Percentiles rank a stretch among this genome's conserved stretches.
Conservation (phyloP, 2,888 invertebrate genomes). For the Chaetogeoica ovagalla region DNA sequence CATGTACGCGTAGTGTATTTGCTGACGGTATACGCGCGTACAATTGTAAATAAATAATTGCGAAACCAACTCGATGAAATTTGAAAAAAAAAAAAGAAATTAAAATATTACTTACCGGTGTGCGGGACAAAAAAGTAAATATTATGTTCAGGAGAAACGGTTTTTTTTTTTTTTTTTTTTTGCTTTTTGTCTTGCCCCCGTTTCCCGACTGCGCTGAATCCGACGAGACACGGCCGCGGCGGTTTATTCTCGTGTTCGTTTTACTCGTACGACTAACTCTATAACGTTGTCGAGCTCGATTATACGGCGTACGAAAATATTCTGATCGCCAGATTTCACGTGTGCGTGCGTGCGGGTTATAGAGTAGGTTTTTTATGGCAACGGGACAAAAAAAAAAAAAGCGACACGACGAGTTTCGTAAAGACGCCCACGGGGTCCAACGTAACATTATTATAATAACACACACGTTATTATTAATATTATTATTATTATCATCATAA, state of each 20-base stretch:
- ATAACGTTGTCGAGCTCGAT: no score
- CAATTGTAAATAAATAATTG: no score
- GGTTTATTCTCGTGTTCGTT: constrained; percentile 19
- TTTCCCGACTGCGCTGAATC: no score
- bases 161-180: neutral
- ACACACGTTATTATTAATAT: neutral
- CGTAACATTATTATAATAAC: neutral
- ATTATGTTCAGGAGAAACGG: neutral
- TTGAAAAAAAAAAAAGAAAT: no score
- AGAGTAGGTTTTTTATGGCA: constrained; percentile 37
- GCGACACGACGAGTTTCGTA: constrained; percentile 11
- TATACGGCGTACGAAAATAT: neutral
- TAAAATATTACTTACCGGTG: no score
- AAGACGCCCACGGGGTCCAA: constrained; percentile 37
- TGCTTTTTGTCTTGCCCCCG: no score
- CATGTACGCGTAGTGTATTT: neutral
- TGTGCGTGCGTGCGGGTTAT: neutral
- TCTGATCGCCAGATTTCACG: neutral
- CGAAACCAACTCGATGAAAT: no score
- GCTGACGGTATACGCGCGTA: no score
- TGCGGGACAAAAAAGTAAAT: neutral
- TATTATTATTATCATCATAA: no score
- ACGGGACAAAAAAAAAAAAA: constrained; percentile 4
- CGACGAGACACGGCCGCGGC: neutral
- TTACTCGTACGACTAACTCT: constrained; percentile 6